phyloP scores from a whole-genome alignment of 2,888 invertebrate genomes.

The Calameuta pallipes region DNA sequence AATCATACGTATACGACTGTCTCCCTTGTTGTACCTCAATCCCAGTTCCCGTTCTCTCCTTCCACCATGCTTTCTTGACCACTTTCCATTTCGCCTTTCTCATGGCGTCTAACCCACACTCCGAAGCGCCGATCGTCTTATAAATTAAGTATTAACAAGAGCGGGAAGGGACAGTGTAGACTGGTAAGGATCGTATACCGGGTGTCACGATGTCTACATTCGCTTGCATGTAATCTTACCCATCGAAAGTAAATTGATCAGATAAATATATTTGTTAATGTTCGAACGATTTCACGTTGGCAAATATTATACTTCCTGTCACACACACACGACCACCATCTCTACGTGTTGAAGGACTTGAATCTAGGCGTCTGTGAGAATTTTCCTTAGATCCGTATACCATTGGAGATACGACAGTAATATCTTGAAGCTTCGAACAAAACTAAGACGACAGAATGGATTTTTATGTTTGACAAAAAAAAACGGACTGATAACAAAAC shows the following conservation, averaged over 20 bases:
- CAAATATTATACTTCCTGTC: neutral
- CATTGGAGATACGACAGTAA: neutral
- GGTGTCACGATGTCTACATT: neutral
- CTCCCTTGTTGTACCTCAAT: neutral
- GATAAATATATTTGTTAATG: neutral
- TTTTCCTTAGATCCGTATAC: neutral
- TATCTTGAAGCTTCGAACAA: neutral
- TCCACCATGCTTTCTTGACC: neutral
- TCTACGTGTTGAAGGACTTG: too few species aligned
- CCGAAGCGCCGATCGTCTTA: constrained; percentile 16
- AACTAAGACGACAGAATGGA: constrained; percentile 4
- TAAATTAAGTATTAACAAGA: constrained; percentile 24
- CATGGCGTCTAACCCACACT: neutral
- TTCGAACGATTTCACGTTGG: neutral
- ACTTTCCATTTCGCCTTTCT: constrained; percentile 11
- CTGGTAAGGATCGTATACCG: neutral
- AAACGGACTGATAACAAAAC: constrained; percentile 15
- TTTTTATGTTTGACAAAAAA: constrained; percentile 22
- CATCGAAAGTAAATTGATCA: neutral
- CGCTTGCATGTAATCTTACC: neutral
- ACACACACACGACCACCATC: neutral
- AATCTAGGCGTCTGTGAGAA: neutral
- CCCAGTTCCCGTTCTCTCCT: neutral
- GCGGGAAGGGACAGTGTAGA: neutral
- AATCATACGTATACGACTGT: neutral